phyloP scores from a whole-genome alignment of 2,888 invertebrate genomes.

The Crioceris asparagi region DNA sequence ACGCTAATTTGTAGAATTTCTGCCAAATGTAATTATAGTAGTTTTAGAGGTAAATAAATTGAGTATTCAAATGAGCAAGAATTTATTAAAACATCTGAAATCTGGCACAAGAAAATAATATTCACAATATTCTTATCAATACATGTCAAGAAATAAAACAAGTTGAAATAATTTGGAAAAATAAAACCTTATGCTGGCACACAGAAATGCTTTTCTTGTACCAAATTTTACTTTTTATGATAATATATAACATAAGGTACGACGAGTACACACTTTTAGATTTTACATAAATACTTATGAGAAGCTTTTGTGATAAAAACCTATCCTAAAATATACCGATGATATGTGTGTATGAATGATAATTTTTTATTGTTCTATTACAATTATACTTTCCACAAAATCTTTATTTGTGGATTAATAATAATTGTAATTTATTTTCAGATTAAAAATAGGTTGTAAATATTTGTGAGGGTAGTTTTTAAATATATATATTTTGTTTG shows the following conservation, averaged over 20 bases:
- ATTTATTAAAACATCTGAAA: too few species aligned
- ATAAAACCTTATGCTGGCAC: too few species aligned
- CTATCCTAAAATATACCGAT: conserved; percentile 9
- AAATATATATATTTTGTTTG: conserved; percentile 23
- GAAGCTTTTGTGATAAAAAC: conserved; percentile 25
- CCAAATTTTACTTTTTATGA: too few species aligned
- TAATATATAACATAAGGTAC: too few species aligned
- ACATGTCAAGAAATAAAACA: too few species aligned
- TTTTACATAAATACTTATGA: conserved; percentile 19
- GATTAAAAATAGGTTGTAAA: conserved; percentile 21
- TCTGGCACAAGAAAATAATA: too few species aligned
- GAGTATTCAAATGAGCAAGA: too few species aligned
- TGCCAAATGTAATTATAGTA: conserved; percentile 24
- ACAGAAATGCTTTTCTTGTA: too few species aligned
- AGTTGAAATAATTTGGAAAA: too few species aligned
- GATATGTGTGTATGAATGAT: conserved; percentile 13
- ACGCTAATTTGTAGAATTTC: too few species aligned
- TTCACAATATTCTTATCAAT: too few species aligned
- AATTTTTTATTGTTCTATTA: conserved; percentile 12
- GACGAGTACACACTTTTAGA: conserved; percentile 10
- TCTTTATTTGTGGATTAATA: conserved; percentile 17
- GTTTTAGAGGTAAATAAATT: too few species aligned
- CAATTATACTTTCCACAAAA: conserved; percentile 18
- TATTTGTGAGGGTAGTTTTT: conserved; percentile 22
- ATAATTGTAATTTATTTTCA: conserved; percentile 17